Evolutionary conservation across 1,140 invertebrate species (phyloP).

Genomic region (Ephestia elutella): DNA sequence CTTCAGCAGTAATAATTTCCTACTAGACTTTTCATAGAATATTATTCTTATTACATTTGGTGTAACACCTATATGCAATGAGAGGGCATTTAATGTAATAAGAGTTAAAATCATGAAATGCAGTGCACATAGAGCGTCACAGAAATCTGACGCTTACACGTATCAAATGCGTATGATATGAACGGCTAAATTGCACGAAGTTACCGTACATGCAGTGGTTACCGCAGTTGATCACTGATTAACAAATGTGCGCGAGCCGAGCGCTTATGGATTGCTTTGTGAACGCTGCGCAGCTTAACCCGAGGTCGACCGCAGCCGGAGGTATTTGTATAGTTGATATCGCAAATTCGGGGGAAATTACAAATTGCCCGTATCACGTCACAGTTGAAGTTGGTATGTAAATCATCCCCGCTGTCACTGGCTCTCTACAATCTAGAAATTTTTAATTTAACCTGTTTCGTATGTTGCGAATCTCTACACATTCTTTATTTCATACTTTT

Average conservation of each 20-base stretch:
- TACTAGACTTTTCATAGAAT: too few relatives aligned
- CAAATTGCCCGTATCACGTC: not conserved
- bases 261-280: slow-evolving; percentile 30
- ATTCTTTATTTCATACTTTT: too few relatives aligned
- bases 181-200: not conserved
- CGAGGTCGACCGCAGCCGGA: slow-evolving; percentile 23
- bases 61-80: too few relatives aligned
- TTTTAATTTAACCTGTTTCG: too few relatives aligned
- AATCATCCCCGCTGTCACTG: not conserved
- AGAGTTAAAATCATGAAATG: too few relatives aligned
- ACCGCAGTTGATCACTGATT: slow-evolving; percentile 14
- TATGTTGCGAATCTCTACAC: too few relatives aligned
- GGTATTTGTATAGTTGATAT: slow-evolving; percentile 16
- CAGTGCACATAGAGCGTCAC: too few relatives aligned
- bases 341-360: not conserved
- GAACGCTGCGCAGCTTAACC: slow-evolving; percentile 24
- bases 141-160: not conserved
- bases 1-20: too few relatives aligned
- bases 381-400: not conserved
- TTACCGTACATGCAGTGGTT: not conserved
- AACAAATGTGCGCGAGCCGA: slow-evolving; percentile 13
- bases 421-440: too few relatives aligned
- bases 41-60: too few relatives aligned
- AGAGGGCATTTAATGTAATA: too few relatives aligned
- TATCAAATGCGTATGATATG: not conserved